Evolutionary conservation across 53 echinoderm and acorn worm genomes (phyloP).

Genomic region (Henricia sp.): DNA sequence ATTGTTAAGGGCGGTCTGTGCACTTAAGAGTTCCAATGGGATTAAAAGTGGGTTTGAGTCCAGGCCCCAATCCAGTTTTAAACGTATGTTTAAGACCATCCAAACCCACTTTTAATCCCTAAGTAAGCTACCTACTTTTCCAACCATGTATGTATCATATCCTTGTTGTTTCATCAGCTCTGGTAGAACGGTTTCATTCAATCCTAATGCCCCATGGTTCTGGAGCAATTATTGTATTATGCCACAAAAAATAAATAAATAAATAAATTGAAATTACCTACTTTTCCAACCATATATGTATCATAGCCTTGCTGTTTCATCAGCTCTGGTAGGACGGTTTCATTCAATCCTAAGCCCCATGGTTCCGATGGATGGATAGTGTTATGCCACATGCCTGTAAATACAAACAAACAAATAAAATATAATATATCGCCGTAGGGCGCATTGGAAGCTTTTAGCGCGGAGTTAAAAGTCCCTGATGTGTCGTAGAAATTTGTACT

Average conservation of each 20-base stretch:
- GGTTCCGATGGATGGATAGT: constrained; percentile 75
- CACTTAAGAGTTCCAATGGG: too few species aligned
- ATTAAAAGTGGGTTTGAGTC: too few species aligned
- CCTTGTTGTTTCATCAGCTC: neutral
- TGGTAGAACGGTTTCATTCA: neutral
- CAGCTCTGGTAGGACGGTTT: constrained; percentile 76
- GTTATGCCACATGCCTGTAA: constrained; percentile 83
- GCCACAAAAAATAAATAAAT: neutral
- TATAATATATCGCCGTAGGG: neutral
- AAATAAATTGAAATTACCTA: constrained; percentile 21
- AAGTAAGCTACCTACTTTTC: neutral
- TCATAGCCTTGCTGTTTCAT: constrained; percentile 78
- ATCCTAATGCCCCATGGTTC: neutral
- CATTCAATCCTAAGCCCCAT: constrained; percentile 81
- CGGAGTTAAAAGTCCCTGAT: too few species aligned
- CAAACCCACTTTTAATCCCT: neutral
- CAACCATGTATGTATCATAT: neutral
- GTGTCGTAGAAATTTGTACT: too few species aligned
- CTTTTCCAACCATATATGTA: constrained; percentile 96
- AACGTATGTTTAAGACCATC: neutral
- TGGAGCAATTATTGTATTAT: neutral
- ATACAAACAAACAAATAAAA: neutral
- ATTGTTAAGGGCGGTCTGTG: too few species aligned
- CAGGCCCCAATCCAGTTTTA: too few species aligned
- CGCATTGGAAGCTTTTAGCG: too few species aligned